Percentiles rank a stretch among this genome's conserved stretches.
Conservation (phyloP, 1,140 invertebrate genomes). For the Aphaenogaster ashmeadi region DNA sequence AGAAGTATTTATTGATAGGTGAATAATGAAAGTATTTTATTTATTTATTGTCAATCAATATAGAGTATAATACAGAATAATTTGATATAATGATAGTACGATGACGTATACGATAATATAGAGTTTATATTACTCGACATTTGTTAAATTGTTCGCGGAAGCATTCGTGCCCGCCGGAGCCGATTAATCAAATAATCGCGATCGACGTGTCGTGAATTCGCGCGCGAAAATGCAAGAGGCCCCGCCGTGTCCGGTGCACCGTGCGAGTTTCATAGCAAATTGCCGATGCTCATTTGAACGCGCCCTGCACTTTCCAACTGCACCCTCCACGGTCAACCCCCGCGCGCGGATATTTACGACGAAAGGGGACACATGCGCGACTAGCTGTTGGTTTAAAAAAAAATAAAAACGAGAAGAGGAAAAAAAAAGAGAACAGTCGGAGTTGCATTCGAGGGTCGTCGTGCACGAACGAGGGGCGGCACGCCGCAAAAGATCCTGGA, state of each 20-base stretch:
- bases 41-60: slow-evolving; percentile 19
- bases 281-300: slow-evolving; percentile 67
- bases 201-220: slow-evolving; percentile 58
- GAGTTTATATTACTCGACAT: background rate
- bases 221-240: slow-evolving; percentile 11
- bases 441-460: slow-evolving; percentile 45
- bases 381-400: slow-evolving; percentile 14
- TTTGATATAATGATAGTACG: background rate
- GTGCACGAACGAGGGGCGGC: slow-evolving; percentile 28
- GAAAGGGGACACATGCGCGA: slow-evolving; percentile 53
- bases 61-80: background rate
- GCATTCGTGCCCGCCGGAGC: background rate
- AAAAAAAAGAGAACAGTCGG: slow-evolving; percentile 50
- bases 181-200: slow-evolving; percentile 49
- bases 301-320: slow-evolving; percentile 2
- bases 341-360: background rate
- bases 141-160: background rate
- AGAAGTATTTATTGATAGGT: background rate
- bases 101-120: background rate
- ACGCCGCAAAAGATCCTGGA: slow-evolving; percentile 48
- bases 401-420: background rate
- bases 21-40: background rate
- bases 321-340: background rate
- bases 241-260: background rate
- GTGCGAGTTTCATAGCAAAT: slow-evolving; percentile 53